Evolutionary conservation across 2,113 vertebrate species (phyloP).

Genomic region (Donacobius atricapilla): DNA sequence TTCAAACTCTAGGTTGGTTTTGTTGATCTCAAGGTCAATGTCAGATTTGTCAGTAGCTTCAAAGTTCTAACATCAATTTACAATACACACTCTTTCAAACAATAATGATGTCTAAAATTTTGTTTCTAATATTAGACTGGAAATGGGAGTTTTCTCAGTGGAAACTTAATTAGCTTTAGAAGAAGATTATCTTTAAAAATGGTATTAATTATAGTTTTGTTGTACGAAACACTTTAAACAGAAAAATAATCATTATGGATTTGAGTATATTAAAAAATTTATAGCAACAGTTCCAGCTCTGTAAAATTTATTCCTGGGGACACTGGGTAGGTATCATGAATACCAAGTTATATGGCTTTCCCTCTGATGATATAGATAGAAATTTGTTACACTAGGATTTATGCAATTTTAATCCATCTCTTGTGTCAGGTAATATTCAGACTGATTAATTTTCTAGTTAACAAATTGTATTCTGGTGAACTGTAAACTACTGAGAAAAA

Average conservation of each 20-base stretch:
- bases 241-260: background rate
- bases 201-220: background rate
- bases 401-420: background rate
- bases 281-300: background rate
- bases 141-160: background rate
- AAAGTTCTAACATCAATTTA: background rate
- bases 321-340: background rate
- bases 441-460: constrained; percentile 52
- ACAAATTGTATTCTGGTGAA: background rate
- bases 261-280: background rate
- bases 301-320: background rate
- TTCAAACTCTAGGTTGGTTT: background rate
- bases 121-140: background rate
- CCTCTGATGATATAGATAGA: background rate
- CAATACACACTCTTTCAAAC: background rate
- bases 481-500: constrained; percentile 33
- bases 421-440: constrained; percentile 26
- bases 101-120: background rate
- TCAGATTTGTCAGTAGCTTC: background rate
- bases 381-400: background rate
- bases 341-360: background rate
- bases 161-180: background rate
- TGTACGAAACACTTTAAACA: background rate
- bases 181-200: background rate
- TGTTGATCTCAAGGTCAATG: background rate